Base-by-base conservation (phyloP, 2,888 invertebrate genomes). In the Apeira syringaria region DNA sequence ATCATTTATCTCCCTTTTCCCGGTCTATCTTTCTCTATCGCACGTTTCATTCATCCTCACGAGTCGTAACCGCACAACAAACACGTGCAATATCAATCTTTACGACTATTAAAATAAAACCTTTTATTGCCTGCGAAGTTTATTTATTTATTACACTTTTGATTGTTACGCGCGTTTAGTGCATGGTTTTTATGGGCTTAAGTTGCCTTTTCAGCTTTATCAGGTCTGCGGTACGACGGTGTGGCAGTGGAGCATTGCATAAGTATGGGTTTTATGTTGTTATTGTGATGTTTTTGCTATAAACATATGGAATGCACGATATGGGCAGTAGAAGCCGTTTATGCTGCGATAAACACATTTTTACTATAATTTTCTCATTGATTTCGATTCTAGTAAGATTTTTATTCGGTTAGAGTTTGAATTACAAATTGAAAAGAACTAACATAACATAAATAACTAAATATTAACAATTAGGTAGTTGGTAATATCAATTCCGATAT, bases 201-300 rank as follows among this genome's bases (percentile, higher is more conserved):
- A 88, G 81, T 83, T 86, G 88, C 86, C 89, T 89, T 90, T 90
- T 89, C 89, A 88, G 90, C 87, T 90, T 89, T 89, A 89, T 89
- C 90, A 88, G 88, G 89, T 84, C 80, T 82, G 75, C 72, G 74
- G 86, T 85, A 80, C 80, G 84, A 72, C 82, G 80, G 89, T 88
- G 86, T 78, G 88, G 83, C 83, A 85, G 80, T 87, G 78, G 87
- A 83, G 80, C 87, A 87, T 86, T 86, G 88, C 87, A 88, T 89
- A 86, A 86, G 83, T 87, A 87, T 87, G 81, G 84, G 74, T 83
- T 89, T 88, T 83, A 88, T 85, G 86, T 82, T 88, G 83, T 87
- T 89, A 88, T 87, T 87, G 85, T 87, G 77, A 87, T 86, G 81
- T 88, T 87, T 80, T 80, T 80, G 79, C 77, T 76, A 73, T 84